Evolutionary conservation across 2,113 vertebrate species (phyloP).

Genomic region (Verasper variegatus): DNA sequence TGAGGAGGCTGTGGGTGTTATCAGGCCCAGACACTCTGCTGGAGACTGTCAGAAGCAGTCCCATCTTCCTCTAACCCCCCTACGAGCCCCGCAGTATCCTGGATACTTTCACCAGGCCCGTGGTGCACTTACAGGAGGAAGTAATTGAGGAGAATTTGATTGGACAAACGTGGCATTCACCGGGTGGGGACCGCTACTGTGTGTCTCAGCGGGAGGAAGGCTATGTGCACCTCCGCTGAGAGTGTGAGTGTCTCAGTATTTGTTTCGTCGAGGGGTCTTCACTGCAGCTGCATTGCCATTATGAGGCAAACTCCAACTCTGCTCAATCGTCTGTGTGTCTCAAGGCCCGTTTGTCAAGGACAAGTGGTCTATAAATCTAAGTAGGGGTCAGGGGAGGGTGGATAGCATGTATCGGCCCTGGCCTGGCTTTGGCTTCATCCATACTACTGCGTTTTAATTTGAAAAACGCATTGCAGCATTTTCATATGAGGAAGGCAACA

Average conservation of each 20-base stretch:
- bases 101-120: conserved; percentile 10
- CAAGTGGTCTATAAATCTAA: conserved; percentile 51
- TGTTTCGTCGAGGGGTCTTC: background rate
- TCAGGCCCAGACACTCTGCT: conserved; percentile 40
- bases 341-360: conserved; percentile 34
- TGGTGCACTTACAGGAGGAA: conserved; percentile 4
- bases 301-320: conserved; percentile 5
- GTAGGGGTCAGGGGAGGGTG: conserved; percentile 11
- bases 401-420: conserved; percentile 4
- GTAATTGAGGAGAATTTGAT: background rate
- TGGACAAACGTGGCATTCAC: too few relatives aligned
- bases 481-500: too few relatives aligned
- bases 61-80: conserved; percentile 24
- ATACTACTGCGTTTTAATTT: too few relatives aligned
- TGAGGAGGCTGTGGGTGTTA: conserved; percentile 42
- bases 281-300: background rate
- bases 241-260: background rate
- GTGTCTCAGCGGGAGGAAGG: conserved; percentile 30
- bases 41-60: conserved; percentile 40
- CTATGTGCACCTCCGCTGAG: background rate
- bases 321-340: conserved; percentile 6
- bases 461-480: too few relatives aligned
- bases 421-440: conserved; percentile 11
- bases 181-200: background rate
- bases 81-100: conserved; percentile 14